These are phyloP conservation scores for Aptenodytes patagonicus DNA, from an alignment of 2,113 vertebrate genomes.

Conservation along the genomic window DNA sequence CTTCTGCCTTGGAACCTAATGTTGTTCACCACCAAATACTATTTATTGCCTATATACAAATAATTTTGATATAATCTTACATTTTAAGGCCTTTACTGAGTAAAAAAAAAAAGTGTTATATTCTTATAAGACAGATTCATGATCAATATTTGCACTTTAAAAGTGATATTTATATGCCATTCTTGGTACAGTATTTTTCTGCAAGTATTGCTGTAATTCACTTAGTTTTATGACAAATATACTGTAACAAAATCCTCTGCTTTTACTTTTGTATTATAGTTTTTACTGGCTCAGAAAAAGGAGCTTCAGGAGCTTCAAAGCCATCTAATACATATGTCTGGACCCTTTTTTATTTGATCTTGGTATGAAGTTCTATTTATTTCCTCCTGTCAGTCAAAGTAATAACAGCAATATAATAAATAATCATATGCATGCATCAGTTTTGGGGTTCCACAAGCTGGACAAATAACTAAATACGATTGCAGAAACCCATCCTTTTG, in stretches of 20 bases:
- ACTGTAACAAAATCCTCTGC: background rate
- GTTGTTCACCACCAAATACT: background rate
- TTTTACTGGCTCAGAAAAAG: background rate
- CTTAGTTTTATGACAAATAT: background rate
- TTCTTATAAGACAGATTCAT: background rate
- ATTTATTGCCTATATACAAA: constrained; percentile 4
- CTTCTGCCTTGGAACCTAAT: background rate
- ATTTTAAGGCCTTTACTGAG: background rate
- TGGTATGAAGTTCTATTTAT: background rate
- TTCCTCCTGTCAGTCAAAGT: background rate
- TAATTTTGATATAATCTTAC: background rate
- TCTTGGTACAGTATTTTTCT: background rate
- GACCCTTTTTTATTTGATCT: background rate
- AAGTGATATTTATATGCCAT: background rate
- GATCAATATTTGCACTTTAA: background rate
- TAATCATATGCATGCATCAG: background rate
- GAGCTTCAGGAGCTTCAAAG: background rate
- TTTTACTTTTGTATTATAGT: background rate
- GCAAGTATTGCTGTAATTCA: background rate
- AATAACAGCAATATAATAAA: background rate
- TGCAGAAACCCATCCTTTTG: background rate
- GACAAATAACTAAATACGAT: background rate
- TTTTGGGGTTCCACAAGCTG: background rate
- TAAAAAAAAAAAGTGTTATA: background rate
- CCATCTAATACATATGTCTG: background rate